Conservation (phyloP, 2,888 invertebrate genomes). For the Caenorhabditis sulstoni region DNA sequence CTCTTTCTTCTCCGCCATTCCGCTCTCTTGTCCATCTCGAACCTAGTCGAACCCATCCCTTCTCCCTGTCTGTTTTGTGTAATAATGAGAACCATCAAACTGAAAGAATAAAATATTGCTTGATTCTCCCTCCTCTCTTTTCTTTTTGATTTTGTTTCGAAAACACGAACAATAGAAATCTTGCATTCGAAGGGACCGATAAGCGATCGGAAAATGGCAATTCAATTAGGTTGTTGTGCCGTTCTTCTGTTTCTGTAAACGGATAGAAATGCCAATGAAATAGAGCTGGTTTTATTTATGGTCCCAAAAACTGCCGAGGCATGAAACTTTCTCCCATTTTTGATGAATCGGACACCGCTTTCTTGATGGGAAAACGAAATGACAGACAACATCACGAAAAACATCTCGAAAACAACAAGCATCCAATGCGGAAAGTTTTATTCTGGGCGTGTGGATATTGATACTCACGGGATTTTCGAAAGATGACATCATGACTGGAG, state of each 20-base stretch:
- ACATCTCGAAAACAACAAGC: not conserved
- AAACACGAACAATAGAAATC: too few relatives aligned
- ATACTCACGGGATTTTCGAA: not conserved
- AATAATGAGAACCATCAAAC: too few relatives aligned
- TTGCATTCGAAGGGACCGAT: too few relatives aligned
- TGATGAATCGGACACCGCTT: constrained; percentile 4
- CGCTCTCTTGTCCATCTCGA: constrained; percentile 35
- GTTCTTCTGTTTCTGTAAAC: not conserved
- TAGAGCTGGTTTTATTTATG: constrained; percentile 35
- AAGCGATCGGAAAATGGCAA: too few relatives aligned
- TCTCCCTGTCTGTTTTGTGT: too few relatives aligned
- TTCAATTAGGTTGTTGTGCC: constrained; percentile 2
- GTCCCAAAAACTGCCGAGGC: constrained; percentile 17
- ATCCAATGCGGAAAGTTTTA: too few relatives aligned
- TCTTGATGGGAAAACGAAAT: constrained; percentile 26
- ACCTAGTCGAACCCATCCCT: not conserved
- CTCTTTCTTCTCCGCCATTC: constrained; percentile 30
- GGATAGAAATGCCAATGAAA: not conserved
- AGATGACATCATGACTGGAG: not conserved
- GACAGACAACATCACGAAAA: constrained; percentile 6
- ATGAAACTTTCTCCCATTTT: constrained; percentile 10
- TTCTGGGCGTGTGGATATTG: not conserved
- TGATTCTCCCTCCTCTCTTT: too few relatives aligned
- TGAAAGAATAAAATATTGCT: too few relatives aligned
- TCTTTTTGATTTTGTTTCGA: too few relatives aligned